Evolutionary conservation across 1,140 invertebrate species (phyloP).

Genomic region (Eumaeus atala): DNA sequence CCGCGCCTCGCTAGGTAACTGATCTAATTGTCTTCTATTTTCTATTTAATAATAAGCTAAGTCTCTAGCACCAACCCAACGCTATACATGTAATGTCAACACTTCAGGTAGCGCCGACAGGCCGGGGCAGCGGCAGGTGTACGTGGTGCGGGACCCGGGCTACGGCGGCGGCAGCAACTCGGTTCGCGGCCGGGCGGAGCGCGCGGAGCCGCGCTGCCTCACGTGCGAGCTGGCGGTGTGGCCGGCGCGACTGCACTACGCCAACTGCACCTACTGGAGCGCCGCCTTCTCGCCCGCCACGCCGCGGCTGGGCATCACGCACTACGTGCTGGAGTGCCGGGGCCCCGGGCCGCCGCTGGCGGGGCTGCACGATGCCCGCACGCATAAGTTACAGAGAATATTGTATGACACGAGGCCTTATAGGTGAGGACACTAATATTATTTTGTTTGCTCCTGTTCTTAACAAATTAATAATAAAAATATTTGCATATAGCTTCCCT

Average conservation of each 20-base stretch:
- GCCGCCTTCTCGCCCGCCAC: constrained; percentile 78
- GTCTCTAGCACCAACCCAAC: no score
- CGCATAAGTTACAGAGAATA: constrained; percentile 81
- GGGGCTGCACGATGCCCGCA: constrained; percentile 81
- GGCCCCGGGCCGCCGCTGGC: constrained; percentile 86
- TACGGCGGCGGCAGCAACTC: constrained; percentile 62
- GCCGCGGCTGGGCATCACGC: constrained; percentile 74
- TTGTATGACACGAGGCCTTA: constrained; percentile 84
- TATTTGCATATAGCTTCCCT: no score
- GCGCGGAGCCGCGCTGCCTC: constrained; percentile 84
- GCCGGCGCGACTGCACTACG: constrained; percentile 83
- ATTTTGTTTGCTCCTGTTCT: no score
- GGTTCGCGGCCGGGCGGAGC: constrained; percentile 80
- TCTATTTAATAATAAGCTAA: no score
- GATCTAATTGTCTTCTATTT: no score
- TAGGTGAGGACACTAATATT: constrained; percentile 45
- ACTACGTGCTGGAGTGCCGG: constrained; percentile 86
- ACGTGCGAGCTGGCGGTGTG: constrained; percentile 86
- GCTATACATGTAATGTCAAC: background rate
- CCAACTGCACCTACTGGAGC: constrained; percentile 87
- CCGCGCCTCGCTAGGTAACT: no score
- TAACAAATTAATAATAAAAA: no score
- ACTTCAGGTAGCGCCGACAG: constrained; percentile 80
- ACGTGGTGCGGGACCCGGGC: constrained; percentile 81
- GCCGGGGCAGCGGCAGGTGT: constrained; percentile 90